Evolutionary conservation across 2,113 vertebrate genomes (phyloP), one percentile per base, ranked within the genome.

Genomic region (Aspidoscelis tigris): DNA sequence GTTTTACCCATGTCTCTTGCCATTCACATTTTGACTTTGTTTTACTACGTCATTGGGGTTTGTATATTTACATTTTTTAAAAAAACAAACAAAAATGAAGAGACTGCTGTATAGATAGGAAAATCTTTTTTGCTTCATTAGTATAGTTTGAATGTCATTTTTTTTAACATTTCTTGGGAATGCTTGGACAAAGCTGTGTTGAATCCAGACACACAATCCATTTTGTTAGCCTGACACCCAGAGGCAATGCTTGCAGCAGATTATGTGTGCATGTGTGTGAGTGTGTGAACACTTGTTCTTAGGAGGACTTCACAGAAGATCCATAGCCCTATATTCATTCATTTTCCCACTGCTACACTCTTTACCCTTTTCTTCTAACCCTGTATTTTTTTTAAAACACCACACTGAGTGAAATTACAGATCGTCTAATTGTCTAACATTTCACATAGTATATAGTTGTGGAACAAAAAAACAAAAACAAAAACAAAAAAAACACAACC

Each of bases 1-100:
- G 96, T 97, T 96, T 96, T 97, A 97, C 94, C 91, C 94, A 96
- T 96, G 95, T 97, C 94, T 96, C 95, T 96, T 97, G 93, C 95
- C 97, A 96, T 95, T 96, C 91, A 95, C 96, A 94, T 96, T 97
- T 96, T 92, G 86, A 97, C 96, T 97, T 98, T 97, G 96, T 97
- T 98, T 98, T 97, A 95, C 58, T 97, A 96, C 95, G 94, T 97
- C 95, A 96, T 90, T 97, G 92, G 95, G 96, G 96, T 96, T 96
- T 97, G 96, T 97, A 96, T 96, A 97, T 97, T 97, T 97, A 94
- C 93, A 89, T 97, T 95, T 91, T 95, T 94, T 91, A 94, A 74
- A 79, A 78, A 47, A 84, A 26, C 58, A 61, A 95, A 94, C 94
- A 95, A 94, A 94, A 95, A 94, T 87, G 90, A 93, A 95, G 93